Percentiles rank a stretch among this genome's conserved stretches.
Conservation (phyloP, 2,113 vertebrate genomes). For the Podilymbus podiceps region DNA sequence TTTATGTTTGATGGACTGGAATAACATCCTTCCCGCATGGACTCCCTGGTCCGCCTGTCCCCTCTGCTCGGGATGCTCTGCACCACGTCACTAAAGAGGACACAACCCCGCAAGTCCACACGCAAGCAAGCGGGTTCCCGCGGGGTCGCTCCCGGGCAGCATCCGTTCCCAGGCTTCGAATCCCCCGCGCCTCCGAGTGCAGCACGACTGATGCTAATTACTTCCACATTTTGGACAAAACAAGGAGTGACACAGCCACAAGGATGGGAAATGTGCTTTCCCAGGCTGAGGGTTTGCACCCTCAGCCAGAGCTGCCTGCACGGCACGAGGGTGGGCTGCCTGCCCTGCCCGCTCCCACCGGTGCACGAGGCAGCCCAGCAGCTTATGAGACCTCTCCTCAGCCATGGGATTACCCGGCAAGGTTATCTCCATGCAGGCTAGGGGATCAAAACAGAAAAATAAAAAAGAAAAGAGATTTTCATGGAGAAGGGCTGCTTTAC, state of each 20-base stretch:
- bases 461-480: conserved; percentile 49
- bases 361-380: not conserved
- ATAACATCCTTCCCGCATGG: fast-evolving
- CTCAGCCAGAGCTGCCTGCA: not conserved
- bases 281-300: not conserved
- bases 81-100: fast-evolving
- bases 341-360: not conserved
- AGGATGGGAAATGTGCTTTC: not conserved
- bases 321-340: not conserved
- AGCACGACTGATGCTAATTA: not conserved
- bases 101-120: not conserved
- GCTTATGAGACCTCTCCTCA: not conserved
- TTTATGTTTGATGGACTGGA: not conserved
- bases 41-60: fast-evolving
- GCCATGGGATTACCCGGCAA: not conserved
- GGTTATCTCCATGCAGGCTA: conserved; percentile 23
- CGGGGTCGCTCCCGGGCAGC: not conserved
- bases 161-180: not conserved
- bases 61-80: not conserved
- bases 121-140: fast-evolving
- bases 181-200: fast-evolving
- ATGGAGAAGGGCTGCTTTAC: conserved; percentile 37
- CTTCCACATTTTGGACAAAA: not conserved
- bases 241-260: not conserved
- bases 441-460: conserved; percentile 41